phyloP scores from a whole-genome alignment of 2,888 invertebrate genomes.

The Spilarctia lutea region DNA sequence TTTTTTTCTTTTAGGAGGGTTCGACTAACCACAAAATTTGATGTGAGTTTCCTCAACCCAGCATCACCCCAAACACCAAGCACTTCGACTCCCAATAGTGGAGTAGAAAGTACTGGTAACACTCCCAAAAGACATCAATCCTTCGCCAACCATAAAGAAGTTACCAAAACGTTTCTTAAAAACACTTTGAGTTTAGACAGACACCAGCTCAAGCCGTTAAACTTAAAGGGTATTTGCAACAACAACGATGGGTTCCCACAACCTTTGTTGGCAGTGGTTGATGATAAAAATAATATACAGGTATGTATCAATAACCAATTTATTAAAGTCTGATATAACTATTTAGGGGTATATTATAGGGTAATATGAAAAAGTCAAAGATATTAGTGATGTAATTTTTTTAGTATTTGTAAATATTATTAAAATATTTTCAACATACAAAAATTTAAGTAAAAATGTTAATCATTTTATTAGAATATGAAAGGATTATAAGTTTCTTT shows the following conservation, averaged over 20 bases:
- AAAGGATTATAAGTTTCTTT: no score
- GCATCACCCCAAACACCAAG: conserved; percentile 68
- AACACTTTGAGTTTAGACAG: conserved; percentile 78
- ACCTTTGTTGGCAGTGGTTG: conserved; percentile 80
- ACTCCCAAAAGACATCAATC: conserved; percentile 75
- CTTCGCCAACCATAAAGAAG: conserved; percentile 66
- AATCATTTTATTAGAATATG: no score
- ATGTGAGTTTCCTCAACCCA: conserved; percentile 74
- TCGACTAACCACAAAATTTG: conserved; percentile 79
- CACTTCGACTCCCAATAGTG: conserved; percentile 52
- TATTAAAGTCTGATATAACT: not conserved
- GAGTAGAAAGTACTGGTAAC: conserved; percentile 55
- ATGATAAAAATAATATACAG: conserved; percentile 82
- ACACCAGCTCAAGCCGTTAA: conserved; percentile 73
- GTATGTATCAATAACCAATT: conserved; percentile 49
- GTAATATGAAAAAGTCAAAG: no score
- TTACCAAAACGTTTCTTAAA: conserved; percentile 61
- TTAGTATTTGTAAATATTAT: no score
- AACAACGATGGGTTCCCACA: conserved; percentile 65
- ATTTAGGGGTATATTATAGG: no score
- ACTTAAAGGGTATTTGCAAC: conserved; percentile 78
- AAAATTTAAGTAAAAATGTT: no score
- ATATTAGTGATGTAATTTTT: no score
- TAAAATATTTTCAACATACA: no score
- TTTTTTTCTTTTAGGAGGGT: conserved; percentile 63